Evolutionary conservation across 2,888 invertebrate species (phyloP).

Genomic region (Siphlonurus alternatus): DNA sequence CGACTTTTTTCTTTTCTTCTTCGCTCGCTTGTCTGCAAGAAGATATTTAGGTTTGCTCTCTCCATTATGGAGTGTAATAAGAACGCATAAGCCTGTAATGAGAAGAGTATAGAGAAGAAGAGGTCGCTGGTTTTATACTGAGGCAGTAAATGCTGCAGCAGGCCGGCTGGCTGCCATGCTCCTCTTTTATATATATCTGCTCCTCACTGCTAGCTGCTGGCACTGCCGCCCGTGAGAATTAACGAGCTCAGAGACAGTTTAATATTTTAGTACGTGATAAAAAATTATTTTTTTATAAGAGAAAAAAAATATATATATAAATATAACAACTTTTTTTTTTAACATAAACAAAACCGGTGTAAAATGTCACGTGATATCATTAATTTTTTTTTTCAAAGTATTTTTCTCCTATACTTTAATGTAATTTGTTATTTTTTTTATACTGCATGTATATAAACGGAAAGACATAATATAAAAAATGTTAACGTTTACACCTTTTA

Average conservation of each 20-base stretch:
- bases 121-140: too few species aligned
- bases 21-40: too few species aligned
- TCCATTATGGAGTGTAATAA: too few species aligned
- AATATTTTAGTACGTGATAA: not conserved
- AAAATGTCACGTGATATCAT: conserved; percentile 2
- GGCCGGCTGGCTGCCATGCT: too few species aligned
- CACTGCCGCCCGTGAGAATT: too few species aligned
- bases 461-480: not conserved
- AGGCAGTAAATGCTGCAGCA: too few species aligned
- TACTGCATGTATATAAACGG: not conserved
- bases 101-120: too few species aligned
- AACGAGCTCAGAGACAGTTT: conserved; percentile 3
- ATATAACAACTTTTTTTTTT: not conserved
- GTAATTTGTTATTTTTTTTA: not conserved
- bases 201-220: too few species aligned
- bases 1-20: too few species aligned
- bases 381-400: not conserved
- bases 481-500: not conserved
- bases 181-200: too few species aligned
- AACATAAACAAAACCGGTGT: not conserved
- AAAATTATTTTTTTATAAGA: conserved; percentile 1
- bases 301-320: not conserved
- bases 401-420: not conserved
- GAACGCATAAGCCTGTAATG: too few species aligned
- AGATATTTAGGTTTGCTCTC: too few species aligned